These are phyloP conservation scores for Gobio occitaniae DNA, from an alignment of 2,797 vertebrate species.

Conservation along the genomic window DNA sequence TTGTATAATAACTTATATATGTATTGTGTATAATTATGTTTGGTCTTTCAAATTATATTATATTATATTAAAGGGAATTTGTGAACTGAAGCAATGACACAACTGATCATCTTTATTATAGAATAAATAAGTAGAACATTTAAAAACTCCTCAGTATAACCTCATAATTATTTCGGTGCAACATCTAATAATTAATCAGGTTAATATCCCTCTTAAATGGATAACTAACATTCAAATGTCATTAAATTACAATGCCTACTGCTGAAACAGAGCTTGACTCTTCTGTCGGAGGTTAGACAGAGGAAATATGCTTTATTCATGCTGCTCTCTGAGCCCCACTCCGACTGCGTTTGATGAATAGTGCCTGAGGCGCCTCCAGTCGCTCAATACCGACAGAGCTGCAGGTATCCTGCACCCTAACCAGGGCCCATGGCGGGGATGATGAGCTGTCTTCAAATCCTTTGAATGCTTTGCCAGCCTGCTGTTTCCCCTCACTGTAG, in stretches of 20 bases:
- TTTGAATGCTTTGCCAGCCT: slow-evolving; percentile 71
- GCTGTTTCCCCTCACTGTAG: slow-evolving; percentile 58
- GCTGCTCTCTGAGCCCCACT: slow-evolving; percentile 76
- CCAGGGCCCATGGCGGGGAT: slow-evolving; percentile 60
- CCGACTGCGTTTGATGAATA: slow-evolving; percentile 79
- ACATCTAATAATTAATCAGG: background rate
- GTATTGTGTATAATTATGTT: too few relatives aligned
- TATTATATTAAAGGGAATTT: background rate
- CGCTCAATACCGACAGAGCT: slow-evolving; percentile 77
- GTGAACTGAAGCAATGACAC: background rate
- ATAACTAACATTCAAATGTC: slow-evolving; percentile 31
- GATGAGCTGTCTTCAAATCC: slow-evolving; percentile 73
- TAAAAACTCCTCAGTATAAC: background rate
- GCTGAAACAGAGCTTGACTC: slow-evolving; percentile 21
- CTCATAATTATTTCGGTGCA: background rate
- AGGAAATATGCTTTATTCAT: slow-evolving; percentile 83
- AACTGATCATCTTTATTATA: background rate
- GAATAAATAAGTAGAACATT: background rate
- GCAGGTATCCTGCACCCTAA: slow-evolving; percentile 65
- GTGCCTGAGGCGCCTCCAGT: slow-evolving; percentile 71
- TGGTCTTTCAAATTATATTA: too few relatives aligned
- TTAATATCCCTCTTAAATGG: slow-evolving; percentile 6
- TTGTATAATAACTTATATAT: too few relatives aligned
- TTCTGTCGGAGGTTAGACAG: slow-evolving; percentile 67
- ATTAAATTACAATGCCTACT: slow-evolving; percentile 23